Percentiles rank a stretch among this genome's conserved stretches.
phyloP scores from a whole-genome alignment of 2,113 vertebrate species.

The Microtus oregoni region DNA sequence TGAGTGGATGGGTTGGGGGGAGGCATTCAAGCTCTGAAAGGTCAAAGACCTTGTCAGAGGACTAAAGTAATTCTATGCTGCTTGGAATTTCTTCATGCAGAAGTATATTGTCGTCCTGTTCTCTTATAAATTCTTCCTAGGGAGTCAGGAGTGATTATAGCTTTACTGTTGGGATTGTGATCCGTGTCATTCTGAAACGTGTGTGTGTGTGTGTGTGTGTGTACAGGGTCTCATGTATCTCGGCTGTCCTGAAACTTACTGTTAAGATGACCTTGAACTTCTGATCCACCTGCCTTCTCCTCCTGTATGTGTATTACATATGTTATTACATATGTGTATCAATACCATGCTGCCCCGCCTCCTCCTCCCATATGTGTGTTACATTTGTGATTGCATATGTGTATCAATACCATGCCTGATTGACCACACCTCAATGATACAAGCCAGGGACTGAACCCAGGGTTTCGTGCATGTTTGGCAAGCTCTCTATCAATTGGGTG shows the following conservation, averaged over 20 bases:
- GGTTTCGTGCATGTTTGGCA: background rate
- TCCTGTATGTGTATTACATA: background rate
- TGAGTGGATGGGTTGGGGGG: background rate
- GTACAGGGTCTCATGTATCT: background rate
- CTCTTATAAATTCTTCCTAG: background rate
- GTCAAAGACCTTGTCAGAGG: background rate
- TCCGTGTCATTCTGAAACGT: background rate
- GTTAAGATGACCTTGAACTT: background rate
- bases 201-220: background rate
- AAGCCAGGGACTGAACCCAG: background rate
- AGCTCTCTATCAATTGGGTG: no score
- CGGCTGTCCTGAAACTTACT: background rate
- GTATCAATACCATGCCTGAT: background rate
- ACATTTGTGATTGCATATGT: background rate
- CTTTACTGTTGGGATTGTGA: background rate
- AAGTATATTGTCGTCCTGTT: background rate
- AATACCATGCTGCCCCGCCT: background rate
- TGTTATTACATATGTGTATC: background rate
- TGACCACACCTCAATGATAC: background rate
- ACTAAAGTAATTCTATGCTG: no score
- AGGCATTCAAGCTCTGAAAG: background rate
- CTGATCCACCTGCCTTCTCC: background rate
- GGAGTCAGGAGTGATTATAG: background rate
- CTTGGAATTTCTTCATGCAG: background rate
- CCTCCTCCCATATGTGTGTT: background rate